Evolutionary conservation across 2,888 invertebrate species (phyloP).

Genomic region (Reticulitermes lucifugus): DNA sequence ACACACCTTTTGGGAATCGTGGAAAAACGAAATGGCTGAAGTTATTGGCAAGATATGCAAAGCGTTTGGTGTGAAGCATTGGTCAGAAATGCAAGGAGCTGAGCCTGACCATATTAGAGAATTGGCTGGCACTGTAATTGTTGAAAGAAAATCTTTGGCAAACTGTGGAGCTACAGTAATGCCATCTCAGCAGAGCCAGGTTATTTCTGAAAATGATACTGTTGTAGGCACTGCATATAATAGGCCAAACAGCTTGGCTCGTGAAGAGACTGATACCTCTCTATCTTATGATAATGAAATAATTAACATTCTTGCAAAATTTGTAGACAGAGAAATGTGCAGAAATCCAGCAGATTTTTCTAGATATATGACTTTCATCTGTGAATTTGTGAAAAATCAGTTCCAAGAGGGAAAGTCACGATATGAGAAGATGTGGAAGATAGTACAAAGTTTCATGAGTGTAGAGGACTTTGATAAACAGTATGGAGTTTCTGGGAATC

Average conservation of each 20-base stretch:
- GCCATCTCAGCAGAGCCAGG: not conserved
- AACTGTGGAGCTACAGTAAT: not conserved
- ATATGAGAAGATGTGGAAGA: not conserved
- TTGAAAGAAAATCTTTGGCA: not conserved
- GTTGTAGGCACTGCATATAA: not conserved
- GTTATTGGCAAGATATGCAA: not conserved
- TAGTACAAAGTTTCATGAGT: not conserved
- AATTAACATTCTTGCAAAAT: not conserved
- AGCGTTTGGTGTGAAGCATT: not conserved
- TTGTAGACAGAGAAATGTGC: not conserved
- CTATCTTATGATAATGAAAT: not conserved
- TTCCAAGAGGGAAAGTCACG: not conserved
- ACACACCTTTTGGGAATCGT: not conserved
- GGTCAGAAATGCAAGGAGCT: not conserved
- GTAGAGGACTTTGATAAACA: not conserved
- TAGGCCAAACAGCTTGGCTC: not conserved
- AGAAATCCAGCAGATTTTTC: not conserved
- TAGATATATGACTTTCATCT: not conserved
- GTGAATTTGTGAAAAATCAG: not conserved
- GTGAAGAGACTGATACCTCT: not conserved
- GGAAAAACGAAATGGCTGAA: not conserved
- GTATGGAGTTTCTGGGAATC: not conserved
- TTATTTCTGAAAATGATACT: not conserved
- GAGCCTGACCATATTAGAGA: not conserved
- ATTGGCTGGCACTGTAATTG: not conserved